These are phyloP conservation scores for Scalopus aquaticus DNA, from an alignment of 2,113 vertebrate genomes.

Conservation along the genomic window DNA sequence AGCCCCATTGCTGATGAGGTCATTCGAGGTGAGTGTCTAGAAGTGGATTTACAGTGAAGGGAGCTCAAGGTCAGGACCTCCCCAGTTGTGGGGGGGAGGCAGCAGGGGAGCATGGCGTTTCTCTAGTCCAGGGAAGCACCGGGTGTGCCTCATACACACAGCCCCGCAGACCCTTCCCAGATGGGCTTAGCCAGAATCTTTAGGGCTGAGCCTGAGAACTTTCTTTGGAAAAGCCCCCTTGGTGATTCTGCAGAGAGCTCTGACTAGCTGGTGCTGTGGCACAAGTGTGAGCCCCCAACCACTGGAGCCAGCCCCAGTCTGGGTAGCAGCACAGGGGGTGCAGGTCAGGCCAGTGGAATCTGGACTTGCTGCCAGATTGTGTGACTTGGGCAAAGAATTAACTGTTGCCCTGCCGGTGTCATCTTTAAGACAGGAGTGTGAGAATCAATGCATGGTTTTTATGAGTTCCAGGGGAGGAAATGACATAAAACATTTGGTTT, in stretches of 20 bases:
- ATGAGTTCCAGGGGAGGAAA: background rate
- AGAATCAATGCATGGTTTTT: too few relatives aligned
- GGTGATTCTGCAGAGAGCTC: background rate
- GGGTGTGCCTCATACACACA: background rate
- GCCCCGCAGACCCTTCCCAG: background rate
- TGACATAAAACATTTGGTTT: background rate
- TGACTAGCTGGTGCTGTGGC: fast-evolving
- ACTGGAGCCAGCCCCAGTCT: background rate
- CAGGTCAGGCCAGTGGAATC: background rate
- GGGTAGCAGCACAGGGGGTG: too few relatives aligned
- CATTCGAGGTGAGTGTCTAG: background rate
- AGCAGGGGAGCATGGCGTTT: too few relatives aligned
- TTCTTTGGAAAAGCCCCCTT: background rate
- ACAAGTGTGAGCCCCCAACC: too few relatives aligned
- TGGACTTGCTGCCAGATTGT: background rate
- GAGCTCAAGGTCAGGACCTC: background rate
- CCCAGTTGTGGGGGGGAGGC: background rate
- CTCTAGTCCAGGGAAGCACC: too few relatives aligned
- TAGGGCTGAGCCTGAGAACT: background rate
- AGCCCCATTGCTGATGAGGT: too few relatives aligned
- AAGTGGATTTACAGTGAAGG: background rate
- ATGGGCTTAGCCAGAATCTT: background rate
- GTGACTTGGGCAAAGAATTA: background rate
- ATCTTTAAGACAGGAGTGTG: too few relatives aligned
- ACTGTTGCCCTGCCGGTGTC: background rate